phyloP scores from a whole-genome alignment of 1,140 invertebrate species.

The Diorhabda sublineata region DNA sequence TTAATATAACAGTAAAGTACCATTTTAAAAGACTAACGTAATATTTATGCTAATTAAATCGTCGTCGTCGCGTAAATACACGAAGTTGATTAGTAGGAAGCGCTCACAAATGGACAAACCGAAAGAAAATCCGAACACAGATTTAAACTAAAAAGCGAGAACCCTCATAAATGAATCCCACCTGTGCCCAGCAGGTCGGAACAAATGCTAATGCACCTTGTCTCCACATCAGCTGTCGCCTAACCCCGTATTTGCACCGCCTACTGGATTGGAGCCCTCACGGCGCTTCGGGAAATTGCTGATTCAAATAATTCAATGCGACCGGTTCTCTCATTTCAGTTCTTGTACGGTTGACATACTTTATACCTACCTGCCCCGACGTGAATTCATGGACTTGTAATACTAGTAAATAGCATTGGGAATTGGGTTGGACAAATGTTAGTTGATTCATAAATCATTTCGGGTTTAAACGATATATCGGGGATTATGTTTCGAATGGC shows the following conservation, averaged over 20 bases:
- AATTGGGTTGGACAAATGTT: background rate
- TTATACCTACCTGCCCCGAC: constrained; percentile 3
- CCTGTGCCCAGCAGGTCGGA: constrained; percentile 39
- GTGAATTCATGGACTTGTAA: background rate
- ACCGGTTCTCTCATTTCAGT: constrained; percentile 6
- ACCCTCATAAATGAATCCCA: constrained; percentile 30
- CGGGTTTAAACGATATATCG: background rate
- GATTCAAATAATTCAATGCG: constrained; percentile 2
- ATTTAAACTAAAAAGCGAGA: constrained; percentile 23
- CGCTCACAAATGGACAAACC: no score
- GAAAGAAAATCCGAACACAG: constrained; percentile 31
- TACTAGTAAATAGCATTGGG: background rate
- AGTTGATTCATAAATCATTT: background rate
- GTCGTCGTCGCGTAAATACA: no score
- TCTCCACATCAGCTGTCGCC: constrained; percentile 22
- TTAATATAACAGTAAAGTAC: no score
- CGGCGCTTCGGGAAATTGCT: background rate
- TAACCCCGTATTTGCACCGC: background rate
- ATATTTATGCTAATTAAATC: no score
- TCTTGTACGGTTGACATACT: constrained; percentile 1
- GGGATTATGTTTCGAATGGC: background rate
- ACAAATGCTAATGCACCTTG: constrained; percentile 33
- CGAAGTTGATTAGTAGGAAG: no score
- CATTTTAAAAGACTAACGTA: no score
- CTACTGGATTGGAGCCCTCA: background rate